Conservation (phyloP, 2,113 vertebrate genomes). For the Scomber japonicus region DNA sequence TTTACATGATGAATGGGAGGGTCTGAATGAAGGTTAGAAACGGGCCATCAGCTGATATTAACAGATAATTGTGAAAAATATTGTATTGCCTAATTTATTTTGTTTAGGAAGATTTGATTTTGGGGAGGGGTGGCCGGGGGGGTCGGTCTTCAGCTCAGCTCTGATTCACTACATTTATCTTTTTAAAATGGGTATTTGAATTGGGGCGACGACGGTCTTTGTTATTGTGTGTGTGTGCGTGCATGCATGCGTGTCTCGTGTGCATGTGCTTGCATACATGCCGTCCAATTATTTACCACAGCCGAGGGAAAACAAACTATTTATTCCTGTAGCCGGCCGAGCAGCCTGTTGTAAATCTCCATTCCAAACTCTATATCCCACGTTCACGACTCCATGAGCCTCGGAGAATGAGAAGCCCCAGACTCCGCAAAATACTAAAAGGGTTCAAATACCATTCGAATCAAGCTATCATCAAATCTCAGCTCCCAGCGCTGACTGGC, state of each 20-base stretch:
- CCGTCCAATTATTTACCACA: conserved; percentile 76
- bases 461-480: conserved; percentile 75
- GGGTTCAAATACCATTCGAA: conserved; percentile 63
- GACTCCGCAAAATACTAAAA: conserved; percentile 53
- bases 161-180: conserved; percentile 83
- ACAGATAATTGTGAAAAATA: conserved; percentile 89
- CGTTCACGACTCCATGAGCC: conserved; percentile 59
- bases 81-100: conserved; percentile 90
- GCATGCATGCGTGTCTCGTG: not conserved
- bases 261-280: conserved; percentile 49
- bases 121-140: not conserved
- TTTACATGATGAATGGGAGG: conserved; percentile 92
- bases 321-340: conserved; percentile 59
- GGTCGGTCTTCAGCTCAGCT: conserved; percentile 50
- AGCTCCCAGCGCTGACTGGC: conserved; percentile 59
- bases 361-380: conserved; percentile 69
- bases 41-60: conserved; percentile 90
- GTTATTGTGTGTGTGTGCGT: conserved; percentile 17
- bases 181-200: conserved; percentile 75
- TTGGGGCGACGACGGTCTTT: conserved; percentile 43
- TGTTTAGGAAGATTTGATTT: conserved; percentile 86
- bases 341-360: conserved; percentile 74
- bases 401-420: conserved; percentile 45
- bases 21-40: conserved; percentile 89
- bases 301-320: conserved; percentile 71